Percentiles rank a stretch among this genome's conserved stretches.
Conservation (phyloP, 2,797 vertebrate species). For the Odontamblyopus lacepedii region DNA sequence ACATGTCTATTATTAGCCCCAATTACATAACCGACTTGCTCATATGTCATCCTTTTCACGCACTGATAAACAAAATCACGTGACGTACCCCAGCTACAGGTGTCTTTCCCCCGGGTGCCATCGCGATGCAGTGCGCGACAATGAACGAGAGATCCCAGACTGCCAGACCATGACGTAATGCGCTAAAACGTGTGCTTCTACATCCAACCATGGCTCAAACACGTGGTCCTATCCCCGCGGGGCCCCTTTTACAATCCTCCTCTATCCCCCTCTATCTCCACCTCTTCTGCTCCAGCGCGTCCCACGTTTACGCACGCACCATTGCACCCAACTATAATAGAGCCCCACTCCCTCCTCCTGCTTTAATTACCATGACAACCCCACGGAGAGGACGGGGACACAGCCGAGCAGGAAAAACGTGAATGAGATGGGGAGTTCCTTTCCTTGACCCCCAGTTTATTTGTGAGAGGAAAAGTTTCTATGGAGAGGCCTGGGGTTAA, state of each 20-base stretch:
- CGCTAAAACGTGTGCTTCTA: conserved; percentile 54
- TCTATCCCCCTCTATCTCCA: conserved; percentile 45
- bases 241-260: conserved; percentile 55
- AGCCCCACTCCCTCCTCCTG: conserved; percentile 31
- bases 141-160: conserved; percentile 47
- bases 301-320: conserved; percentile 69
- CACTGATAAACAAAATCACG: conserved; percentile 18
- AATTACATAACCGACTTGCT: conserved; percentile 20
- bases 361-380: conserved; percentile 82
- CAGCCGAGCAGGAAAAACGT: conserved; percentile 36
- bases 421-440: conserved; percentile 64
- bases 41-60: conserved; percentile 11
- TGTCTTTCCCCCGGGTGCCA: conserved; percentile 34
- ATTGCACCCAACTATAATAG: conserved; percentile 70
- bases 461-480: conserved; percentile 45
- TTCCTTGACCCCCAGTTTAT: conserved; percentile 52
- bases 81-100: conserved; percentile 45
- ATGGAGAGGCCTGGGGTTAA: conserved; percentile 40
- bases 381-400: conserved; percentile 34
- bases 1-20: conserved; percentile 9
- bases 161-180: conserved; percentile 65
- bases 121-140: conserved; percentile 7
- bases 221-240: conserved; percentile 61
- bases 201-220: conserved; percentile 60
- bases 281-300: conserved; percentile 69